Evolutionary conservation across 2,113 vertebrate genomes (phyloP).

Genomic region (Mirounga angustirostris): DNA sequence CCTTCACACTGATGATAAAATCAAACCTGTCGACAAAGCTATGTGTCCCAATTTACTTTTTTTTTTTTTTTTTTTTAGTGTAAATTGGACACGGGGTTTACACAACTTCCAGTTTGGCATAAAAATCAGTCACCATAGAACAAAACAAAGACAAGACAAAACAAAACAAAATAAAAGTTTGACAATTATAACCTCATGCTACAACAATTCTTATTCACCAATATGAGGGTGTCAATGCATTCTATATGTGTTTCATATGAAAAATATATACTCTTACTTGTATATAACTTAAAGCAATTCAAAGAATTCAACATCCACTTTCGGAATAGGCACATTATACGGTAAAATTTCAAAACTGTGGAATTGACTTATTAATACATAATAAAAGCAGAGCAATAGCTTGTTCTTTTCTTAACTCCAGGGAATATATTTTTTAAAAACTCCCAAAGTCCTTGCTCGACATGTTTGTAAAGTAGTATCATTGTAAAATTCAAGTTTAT

Average conservation of each 20-base stretch:
- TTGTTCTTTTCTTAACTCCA: not conserved
- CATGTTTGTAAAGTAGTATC: not conserved
- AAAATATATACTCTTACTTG: constrained; percentile 60
- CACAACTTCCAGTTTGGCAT: not conserved
- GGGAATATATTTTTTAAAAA: not conserved
- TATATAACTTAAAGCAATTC: constrained; percentile 73
- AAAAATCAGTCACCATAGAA: constrained; percentile 49
- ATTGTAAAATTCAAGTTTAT: not conserved
- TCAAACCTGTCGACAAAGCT: constrained; percentile 48
- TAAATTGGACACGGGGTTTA: not conserved
- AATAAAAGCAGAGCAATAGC: not conserved
- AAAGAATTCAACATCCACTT: constrained; percentile 51
- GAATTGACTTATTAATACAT: not conserved
- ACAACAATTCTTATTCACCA: constrained; percentile 51
- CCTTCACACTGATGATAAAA: not conserved
- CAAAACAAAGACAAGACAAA: constrained; percentile 14
- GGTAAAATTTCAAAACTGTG: not conserved
- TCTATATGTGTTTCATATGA: constrained; percentile 66
- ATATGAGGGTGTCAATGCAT: constrained; percentile 52
- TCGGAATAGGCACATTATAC: constrained; percentile 3
- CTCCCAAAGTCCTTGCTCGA: not conserved
- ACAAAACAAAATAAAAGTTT: not conserved
- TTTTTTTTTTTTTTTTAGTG: not conserved
- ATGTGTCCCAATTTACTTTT: not conserved
- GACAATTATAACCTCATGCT: constrained; percentile 17